Evolutionary conservation across 2,797 vertebrate species (phyloP).

Genomic region (Thamnophis elegans): DNA sequence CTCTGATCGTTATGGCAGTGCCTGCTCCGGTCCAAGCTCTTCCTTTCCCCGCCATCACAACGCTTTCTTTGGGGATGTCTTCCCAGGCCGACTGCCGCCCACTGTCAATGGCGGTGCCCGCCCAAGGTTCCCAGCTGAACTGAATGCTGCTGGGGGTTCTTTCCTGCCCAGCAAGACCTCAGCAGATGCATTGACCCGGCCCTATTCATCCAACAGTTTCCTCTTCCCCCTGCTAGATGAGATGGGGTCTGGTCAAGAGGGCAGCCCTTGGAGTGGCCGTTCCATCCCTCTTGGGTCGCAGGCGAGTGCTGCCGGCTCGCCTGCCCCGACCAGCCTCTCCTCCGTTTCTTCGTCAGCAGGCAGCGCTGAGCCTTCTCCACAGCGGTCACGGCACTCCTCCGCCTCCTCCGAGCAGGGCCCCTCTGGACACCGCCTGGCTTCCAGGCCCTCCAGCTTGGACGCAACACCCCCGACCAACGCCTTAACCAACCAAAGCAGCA

Average conservation of each 20-base stretch:
- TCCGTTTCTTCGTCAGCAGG: conserved; percentile 62
- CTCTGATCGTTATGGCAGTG: conserved; percentile 68
- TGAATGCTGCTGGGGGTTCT: conserved; percentile 28
- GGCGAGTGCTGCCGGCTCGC: conserved; percentile 41
- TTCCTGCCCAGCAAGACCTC: conserved; percentile 38
- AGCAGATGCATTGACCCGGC: conserved; percentile 56
- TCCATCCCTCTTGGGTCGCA: conserved; percentile 25
- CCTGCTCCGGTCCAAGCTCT: conserved; percentile 27
- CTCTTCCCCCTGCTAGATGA: conserved; percentile 41
- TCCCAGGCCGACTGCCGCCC: conserved; percentile 19
- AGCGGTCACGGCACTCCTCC: conserved; percentile 78
- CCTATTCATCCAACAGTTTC: conserved; percentile 59
- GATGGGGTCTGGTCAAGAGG: conserved; percentile 12
- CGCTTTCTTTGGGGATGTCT: conserved; percentile 55
- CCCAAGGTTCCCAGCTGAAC: conserved; percentile 47
- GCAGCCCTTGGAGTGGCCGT: conserved; percentile 44
- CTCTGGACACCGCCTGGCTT: conserved; percentile 70
- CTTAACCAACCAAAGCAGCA: conserved; percentile 60
- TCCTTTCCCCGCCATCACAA: conserved; percentile 52
- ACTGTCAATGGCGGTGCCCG: conserved; percentile 56
- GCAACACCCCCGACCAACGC: conserved; percentile 36
- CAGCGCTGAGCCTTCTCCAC: conserved; percentile 69
- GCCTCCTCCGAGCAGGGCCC: conserved; percentile 78
- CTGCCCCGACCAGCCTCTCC: conserved; percentile 76
- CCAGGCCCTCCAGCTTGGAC: conserved; percentile 50